Evolutionary conservation across 2,113 vertebrate genomes (phyloP), one percentile per base, ranked within the genome.

Genomic region (Elephantulus edwardii): DNA sequence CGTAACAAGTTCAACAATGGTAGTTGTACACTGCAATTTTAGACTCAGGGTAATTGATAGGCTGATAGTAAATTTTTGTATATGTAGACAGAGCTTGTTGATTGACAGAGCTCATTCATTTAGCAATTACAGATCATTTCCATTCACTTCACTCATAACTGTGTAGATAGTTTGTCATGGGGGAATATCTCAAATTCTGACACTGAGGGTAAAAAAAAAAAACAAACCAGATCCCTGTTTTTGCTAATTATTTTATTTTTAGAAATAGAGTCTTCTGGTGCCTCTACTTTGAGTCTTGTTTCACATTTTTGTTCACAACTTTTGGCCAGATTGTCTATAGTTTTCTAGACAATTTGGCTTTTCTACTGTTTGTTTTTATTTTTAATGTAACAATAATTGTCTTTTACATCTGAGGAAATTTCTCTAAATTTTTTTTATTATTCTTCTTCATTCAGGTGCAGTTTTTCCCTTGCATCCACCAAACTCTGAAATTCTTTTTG

Each of bases 271-370:
- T 5, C 33, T 78, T 75, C 7, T 35, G n/a, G n/a, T n/a, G n/a
- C 60, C 19, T 70, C 14, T 17, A 40, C 77, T 91, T 91, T 89
- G 13, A 84, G 17, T 30, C 87, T 17, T 75, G 62, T 44, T 92
- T 92, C 52, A 81, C 11, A n/a, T 54, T 76, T 91, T 80, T 95
- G 22, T 87, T 9, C 77, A 60, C 68, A 89, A 14, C 66, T 81
- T 7, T 16, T 76, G 75, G 62, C 17, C 19, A 44, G 2, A 56
- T 85, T 79, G 84, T 82, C 79, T 91, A 28, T 80, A 14, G 5
- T 35, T 83, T 92, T 46, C 26, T 66, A 66, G 58, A 38, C 48
- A 68, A 2, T 86, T 88, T 89, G 11, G n/a, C 2, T 87, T 1
- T 77, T 22, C 14, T 93, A 0, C 80, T 94, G 30, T 85, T 85